Evolutionary conservation across 2,797 vertebrate genomes (phyloP), one percentile per base, ranked within the genome.

Genomic region (Schizopygopsis pylzovi): DNA sequence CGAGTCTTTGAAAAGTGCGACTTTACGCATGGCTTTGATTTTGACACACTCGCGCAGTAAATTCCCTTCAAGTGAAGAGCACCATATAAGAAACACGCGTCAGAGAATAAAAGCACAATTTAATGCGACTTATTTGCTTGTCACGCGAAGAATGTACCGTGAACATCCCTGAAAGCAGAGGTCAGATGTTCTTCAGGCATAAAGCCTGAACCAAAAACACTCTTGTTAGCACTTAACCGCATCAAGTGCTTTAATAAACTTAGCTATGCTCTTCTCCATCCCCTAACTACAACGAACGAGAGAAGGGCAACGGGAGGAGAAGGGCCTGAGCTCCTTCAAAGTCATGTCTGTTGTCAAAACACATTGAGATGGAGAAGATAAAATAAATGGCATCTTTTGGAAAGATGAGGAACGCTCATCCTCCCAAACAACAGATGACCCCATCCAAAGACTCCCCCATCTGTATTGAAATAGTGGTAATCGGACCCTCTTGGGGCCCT

Each of bases 391-490:
- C 90, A 92, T 94, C 93, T 91, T 92, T 92, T 90, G 90, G 92
- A 91, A 91, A 91, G 82, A 86, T 68, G 79, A 90, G 87, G 61
- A 85, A 79, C 88, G 83, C 88, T 88, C 90, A 65, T 81, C 52
- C 68, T 52, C 52, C 65, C 37, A 87, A 94, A 95, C 93, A 95
- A 95, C 94, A 94, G 92, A 93, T 87, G 90, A 94, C 90, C 93
- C 84, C 87, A 85, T 87, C 90, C 82, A 92, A 90, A 91, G 91
- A 91, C 93, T 75, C 77, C 86, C 82, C 70, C 81, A 81, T 56
- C 39, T 82, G 88, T 92, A 90, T 89, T 93, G 91, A 95, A 94
- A 95, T 93, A 95, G 94, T 91, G 93, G 95, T 94, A 96, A 96
- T 93, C 90, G 89, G 94, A 96, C 94, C 95, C 94, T 92, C 78